A percentile compares a stretch with the other conserved stretches of the same genome.
Conservation (phyloP, 2,888 invertebrate genomes). For the Acanthoscelides obtectus region DNA sequence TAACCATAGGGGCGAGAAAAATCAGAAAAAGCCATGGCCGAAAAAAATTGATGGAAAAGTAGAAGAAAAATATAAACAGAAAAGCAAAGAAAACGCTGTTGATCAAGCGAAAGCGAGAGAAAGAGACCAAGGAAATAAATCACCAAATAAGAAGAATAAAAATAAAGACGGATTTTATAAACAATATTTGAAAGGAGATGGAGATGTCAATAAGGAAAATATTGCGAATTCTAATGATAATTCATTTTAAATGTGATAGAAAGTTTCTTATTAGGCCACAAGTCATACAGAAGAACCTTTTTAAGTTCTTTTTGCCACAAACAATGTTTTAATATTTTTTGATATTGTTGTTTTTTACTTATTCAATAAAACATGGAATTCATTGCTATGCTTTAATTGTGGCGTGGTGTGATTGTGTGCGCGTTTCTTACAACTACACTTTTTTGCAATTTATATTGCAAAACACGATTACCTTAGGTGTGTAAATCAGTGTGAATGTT, state of each 20-base stretch:
- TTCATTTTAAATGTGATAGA: neutral
- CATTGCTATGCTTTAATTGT: neutral
- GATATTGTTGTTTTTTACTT: neutral
- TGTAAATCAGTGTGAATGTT: too few species aligned
- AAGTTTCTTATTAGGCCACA: neutral
- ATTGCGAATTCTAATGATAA: neutral
- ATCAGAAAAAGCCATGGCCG: neutral
- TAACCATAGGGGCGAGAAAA: neutral
- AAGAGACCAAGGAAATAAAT: neutral
- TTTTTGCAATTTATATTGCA: too few species aligned
- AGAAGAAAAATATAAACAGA: too few species aligned
- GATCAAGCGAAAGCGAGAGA: neutral
- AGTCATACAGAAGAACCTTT: neutral
- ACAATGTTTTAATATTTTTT: neutral
- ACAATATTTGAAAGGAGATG: neutral
- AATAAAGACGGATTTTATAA: neutral
- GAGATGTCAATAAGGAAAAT: neutral
- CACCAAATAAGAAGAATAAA: neutral
- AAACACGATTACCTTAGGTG: too few species aligned
- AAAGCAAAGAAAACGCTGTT: slow-evolving; percentile 3
- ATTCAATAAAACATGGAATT: neutral
- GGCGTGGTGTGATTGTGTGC: neutral
- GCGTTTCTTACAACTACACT: too few species aligned
- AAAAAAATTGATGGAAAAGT: neutral
- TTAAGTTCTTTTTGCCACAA: neutral